These are phyloP conservation scores for Meda fulgida DNA, from an alignment of 2,797 vertebrate genomes.

Conservation along the genomic window DNA sequence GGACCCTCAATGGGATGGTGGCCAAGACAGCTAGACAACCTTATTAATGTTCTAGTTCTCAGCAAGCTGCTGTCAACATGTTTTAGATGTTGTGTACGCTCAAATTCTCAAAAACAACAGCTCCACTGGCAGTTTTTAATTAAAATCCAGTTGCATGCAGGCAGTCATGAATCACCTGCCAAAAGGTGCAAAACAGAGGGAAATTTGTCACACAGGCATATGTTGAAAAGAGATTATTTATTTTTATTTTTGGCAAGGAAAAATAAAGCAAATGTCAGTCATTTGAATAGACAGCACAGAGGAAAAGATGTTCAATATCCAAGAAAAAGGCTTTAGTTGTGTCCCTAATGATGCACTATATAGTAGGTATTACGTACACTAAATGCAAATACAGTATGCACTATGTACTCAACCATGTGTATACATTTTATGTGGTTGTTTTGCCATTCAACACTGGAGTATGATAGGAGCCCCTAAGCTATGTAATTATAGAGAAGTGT, in stretches of 20 bases:
- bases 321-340: conserved; percentile 4
- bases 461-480: background rate
- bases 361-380: background rate
- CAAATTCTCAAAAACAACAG: conserved; percentile 42
- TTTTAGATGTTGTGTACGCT: conserved; percentile 41
- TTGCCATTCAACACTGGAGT: background rate
- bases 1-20: conserved; percentile 17
- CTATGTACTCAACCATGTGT: too few species aligned
- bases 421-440: background rate
- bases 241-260: conserved; percentile 14
- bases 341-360: background rate
- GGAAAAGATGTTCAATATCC: background rate
- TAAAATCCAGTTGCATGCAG: conserved; percentile 39
- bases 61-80: conserved; percentile 33
- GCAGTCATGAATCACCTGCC: conserved; percentile 45
- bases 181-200: conserved; percentile 42
- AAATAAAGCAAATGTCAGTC: background rate
- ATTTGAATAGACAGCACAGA: background rate
- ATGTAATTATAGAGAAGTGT: background rate
- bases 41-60: conserved; percentile 46
- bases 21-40: conserved; percentile 35
- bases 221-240: conserved; percentile 16
- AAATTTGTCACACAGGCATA: conserved; percentile 14
- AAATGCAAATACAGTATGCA: background rate
- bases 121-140: conserved; percentile 47